Evolutionary conservation across 2,113 vertebrate genomes (phyloP).

Genomic region (Callospermophilus lateralis): DNA sequence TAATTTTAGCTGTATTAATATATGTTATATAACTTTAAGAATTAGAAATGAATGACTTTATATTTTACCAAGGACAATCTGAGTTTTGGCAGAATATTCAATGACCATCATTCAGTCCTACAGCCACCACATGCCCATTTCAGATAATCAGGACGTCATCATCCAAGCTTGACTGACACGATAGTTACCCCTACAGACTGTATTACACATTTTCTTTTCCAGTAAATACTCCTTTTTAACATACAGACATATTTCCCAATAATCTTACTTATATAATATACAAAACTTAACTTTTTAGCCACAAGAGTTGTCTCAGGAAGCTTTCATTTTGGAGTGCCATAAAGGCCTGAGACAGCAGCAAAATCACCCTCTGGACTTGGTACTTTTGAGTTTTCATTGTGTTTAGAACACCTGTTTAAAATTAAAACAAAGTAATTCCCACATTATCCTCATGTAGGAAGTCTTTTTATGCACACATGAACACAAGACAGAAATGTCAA

Average conservation of each 20-base stretch:
- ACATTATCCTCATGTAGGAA: constrained; percentile 2
- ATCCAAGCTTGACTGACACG: background rate
- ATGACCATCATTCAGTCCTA: constrained; percentile 14
- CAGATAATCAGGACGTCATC: constrained; percentile 28
- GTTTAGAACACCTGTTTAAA: constrained; percentile 42
- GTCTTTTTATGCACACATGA: background rate
- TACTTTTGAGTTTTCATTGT: constrained; percentile 50
- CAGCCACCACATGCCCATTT: background rate
- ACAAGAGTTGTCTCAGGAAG: background rate
- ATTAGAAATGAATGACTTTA: constrained; percentile 68
- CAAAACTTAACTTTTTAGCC: background rate
- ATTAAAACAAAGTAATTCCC: constrained; percentile 29
- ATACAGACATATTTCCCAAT: background rate
- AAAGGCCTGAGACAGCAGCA: background rate
- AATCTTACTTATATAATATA: background rate
- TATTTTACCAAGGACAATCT: constrained; percentile 37
- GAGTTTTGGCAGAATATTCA: constrained; percentile 13
- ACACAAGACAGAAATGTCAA: constrained; percentile 65
- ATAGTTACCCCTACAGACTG: background rate
- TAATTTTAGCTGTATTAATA: constrained; percentile 72
- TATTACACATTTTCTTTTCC: background rate
- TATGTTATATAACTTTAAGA: constrained; percentile 75
- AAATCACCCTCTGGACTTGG: background rate
- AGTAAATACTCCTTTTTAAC: background rate
- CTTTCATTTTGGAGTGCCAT: background rate